A percentile compares a stretch with the other conserved stretches of the same genome.
phyloP scores from a whole-genome alignment of 2,113 vertebrate species.

The Mungos mungo region DNA sequence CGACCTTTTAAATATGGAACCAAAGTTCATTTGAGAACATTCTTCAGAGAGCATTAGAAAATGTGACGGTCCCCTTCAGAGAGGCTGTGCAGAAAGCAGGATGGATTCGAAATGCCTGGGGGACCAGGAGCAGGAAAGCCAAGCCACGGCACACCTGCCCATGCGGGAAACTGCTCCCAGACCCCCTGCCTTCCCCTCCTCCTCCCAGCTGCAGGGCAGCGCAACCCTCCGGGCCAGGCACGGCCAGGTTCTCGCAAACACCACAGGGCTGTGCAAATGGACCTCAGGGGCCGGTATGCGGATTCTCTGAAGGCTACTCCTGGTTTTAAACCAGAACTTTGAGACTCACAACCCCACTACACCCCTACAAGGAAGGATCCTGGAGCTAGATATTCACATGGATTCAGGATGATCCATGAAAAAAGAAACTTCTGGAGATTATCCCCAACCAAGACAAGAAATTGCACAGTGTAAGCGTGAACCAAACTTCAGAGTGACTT shows the following conservation, averaged over 20 bases:
- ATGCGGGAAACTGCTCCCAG: conserved; percentile 91
- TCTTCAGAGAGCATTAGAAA: conserved; percentile 83
- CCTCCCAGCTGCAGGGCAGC: conserved; percentile 56
- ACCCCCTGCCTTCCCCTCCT: conserved; percentile 89
- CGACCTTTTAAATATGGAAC: conserved; percentile 78
- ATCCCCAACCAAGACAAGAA: conserved; percentile 88
- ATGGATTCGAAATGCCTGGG: conserved; percentile 96
- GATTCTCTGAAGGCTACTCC: conserved; percentile 89
- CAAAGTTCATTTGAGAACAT: conserved; percentile 80
- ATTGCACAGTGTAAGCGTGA: conserved; percentile 89
- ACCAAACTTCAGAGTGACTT: background rate
- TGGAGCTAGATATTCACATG: conserved; percentile 80
- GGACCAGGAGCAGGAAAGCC: conserved; percentile 85
- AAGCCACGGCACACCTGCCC: conserved; percentile 92
- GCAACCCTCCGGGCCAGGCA: conserved; percentile 90
- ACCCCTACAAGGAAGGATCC: conserved; percentile 77
- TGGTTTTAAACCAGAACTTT: conserved; percentile 92
- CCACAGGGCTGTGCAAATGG: conserved; percentile 87
- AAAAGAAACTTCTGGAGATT: conserved; percentile 89
- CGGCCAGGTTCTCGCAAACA: conserved; percentile 86
- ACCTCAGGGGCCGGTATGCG: conserved; percentile 90
- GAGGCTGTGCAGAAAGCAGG: conserved; percentile 90
- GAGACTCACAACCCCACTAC: conserved; percentile 78
- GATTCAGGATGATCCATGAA: conserved; percentile 88
- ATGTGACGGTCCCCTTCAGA: conserved; percentile 90